phyloP scores from a whole-genome alignment of 2,888 invertebrate genomes.

The Sceliomorpha sp. region DNA sequence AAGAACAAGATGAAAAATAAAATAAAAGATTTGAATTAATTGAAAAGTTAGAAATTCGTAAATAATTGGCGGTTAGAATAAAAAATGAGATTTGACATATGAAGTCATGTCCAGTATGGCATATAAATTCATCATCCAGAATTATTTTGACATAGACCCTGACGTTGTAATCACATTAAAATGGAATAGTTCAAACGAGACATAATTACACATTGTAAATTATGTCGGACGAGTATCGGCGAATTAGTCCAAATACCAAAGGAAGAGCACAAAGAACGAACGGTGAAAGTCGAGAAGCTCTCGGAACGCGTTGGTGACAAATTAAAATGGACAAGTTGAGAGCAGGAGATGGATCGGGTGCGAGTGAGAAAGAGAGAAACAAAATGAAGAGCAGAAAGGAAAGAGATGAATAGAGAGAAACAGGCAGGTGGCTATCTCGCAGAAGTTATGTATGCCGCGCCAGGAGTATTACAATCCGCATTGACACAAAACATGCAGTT shows the following conservation, averaged over 20 bases:
- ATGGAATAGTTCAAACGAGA: no score
- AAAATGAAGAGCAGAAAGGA: constrained; percentile 3
- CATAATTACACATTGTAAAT: no score
- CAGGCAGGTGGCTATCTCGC: constrained; percentile 45
- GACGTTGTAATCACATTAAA: no score
- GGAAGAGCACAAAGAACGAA: constrained; percentile 27
- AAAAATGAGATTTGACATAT: no score
- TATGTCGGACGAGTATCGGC: neutral
- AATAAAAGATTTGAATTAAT: no score
- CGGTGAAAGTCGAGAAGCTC: constrained; percentile 52
- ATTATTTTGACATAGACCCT: no score
- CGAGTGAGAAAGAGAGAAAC: constrained; percentile 18
- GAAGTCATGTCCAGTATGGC: no score
- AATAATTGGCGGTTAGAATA: no score
- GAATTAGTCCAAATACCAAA: constrained; percentile 13
- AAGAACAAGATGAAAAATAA: no score
- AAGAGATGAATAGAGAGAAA: constrained; percentile 31
- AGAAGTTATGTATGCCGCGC: constrained; percentile 41
- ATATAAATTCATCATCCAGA: no score
- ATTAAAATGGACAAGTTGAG: constrained; percentile 53
- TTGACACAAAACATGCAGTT: constrained; percentile 57
- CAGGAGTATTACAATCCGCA: constrained; percentile 55
- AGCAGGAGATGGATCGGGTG: constrained; percentile 33
- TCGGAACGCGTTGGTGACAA: constrained; percentile 50
- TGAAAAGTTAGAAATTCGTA: no score